Evolutionary conservation across 2,113 vertebrate species (phyloP), one percentile per base, ranked within the genome.

Genomic region (Narcine bancroftii): DNA sequence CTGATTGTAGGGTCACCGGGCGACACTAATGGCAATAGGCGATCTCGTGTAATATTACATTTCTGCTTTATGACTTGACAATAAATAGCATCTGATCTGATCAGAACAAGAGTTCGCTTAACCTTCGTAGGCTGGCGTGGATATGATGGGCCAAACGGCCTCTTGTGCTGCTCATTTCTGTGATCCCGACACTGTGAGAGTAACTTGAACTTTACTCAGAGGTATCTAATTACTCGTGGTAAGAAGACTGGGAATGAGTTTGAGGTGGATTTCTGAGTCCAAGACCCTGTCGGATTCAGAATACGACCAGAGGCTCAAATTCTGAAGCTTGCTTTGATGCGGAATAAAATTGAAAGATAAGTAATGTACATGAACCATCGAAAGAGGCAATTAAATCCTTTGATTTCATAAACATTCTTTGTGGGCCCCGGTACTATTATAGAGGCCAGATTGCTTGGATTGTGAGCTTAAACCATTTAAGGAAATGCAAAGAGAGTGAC

Each of bases 401-500:
- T 45, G 10, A 33, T 81, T 81, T 81, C 77, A 53, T 81, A 81
- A 81, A 50, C 77, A 81, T 56, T 50, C 50, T 56, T 83, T 83
- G 79, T 83, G 47, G 13, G 50, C 33, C 79, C 79, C 33, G 29
- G 79, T 56, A n/a, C 10, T 56, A 56, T 83, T 56, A 56, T 50
- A 56, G 26, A 56, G 56, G 29, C 79, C 50, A 13, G 79, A 33
- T 83, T 81, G 9, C 19, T 15, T 2, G 10, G 24, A 53, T 81
- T 26, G 53, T 3, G 50, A 53, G 50, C 29, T 83, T 5, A 83
- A 56, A 10, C 50, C 17, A 10, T 53, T 56, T 83, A 53, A 83
- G 15, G 33, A 56, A n/a, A 56, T 53, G 47, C 53, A 56, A 83
- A 83, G 50, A 4, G 13, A 81, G 47, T 47, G 47, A 50, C n/a